phyloP scores from a whole-genome alignment of 1,140 invertebrate genomes.

The Drosophila oshimai region DNA sequence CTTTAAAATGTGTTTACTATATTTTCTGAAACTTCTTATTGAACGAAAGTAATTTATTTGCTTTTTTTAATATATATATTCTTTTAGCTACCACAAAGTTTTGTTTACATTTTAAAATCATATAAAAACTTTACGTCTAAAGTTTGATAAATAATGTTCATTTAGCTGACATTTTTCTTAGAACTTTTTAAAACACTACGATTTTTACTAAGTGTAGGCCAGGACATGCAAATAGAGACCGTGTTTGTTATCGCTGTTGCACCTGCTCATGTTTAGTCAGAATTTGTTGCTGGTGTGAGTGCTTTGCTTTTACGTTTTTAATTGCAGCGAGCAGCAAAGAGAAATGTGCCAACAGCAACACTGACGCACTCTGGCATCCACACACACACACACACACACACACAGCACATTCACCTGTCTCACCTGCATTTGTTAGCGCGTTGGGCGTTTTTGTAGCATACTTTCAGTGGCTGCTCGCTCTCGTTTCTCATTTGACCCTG shows the following conservation, averaged over 20 bases:
- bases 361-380: slow-evolving; percentile 13
- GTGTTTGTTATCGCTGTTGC: slow-evolving; percentile 41
- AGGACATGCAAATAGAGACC: background rate
- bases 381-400: background rate
- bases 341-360: slow-evolving; percentile 18
- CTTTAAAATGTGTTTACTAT: background rate
- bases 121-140: too few relatives aligned
- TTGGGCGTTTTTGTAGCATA: slow-evolving; percentile 57
- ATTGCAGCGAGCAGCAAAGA: slow-evolving; percentile 42
- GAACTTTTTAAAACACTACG: too few relatives aligned
- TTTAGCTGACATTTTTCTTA: too few relatives aligned
- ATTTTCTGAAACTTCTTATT: too few relatives aligned
- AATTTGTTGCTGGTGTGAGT: slow-evolving; percentile 6
- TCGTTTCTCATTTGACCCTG: slow-evolving; percentile 35
- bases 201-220: background rate
- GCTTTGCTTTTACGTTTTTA: slow-evolving; percentile 68
- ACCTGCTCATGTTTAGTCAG: slow-evolving; percentile 15
- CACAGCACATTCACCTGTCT: background rate
- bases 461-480: slow-evolving; percentile 48
- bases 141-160: too few relatives aligned
- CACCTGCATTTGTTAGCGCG: slow-evolving; percentile 28
- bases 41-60: too few relatives aligned
- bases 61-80: background rate
- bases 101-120: background rate
- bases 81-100: too few relatives aligned